A percentile compares a stretch with the other conserved stretches of the same genome.
These are phyloP conservation scores for Alaudala cheleensis DNA, from an alignment of 2,113 vertebrate species.

Conservation along the genomic window DNA sequence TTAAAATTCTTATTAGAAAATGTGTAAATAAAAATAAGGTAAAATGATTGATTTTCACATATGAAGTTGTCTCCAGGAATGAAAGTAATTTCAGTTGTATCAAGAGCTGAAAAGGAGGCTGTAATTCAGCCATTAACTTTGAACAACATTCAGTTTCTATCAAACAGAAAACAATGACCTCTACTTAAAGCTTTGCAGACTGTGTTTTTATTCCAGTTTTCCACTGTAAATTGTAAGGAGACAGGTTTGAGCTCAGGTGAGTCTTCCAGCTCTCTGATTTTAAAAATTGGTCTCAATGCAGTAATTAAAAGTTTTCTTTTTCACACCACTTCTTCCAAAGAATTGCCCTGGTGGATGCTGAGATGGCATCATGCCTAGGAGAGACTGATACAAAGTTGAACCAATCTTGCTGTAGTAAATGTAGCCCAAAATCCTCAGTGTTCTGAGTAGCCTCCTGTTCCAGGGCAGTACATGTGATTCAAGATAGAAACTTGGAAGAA, in stretches of 20 bases:
- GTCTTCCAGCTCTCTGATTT: not conserved
- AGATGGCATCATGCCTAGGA: fast-evolving
- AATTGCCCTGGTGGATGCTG: not conserved
- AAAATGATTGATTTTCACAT: not conserved
- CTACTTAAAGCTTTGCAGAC: not conserved
- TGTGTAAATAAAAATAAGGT: not conserved
- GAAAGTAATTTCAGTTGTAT: not conserved
- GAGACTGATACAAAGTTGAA: not conserved
- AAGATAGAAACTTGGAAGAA: not conserved
- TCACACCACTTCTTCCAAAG: not conserved
- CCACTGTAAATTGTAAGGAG: not conserved
- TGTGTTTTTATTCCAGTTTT: not conserved
- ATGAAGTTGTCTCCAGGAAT: not conserved
- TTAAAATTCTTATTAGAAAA: not conserved
- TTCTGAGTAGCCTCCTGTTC: not conserved
- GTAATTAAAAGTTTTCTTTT: not conserved
- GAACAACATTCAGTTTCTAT: not conserved
- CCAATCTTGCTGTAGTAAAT: not conserved
- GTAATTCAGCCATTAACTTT: not conserved
- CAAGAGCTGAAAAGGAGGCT: not conserved
- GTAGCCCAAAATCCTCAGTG: not conserved
- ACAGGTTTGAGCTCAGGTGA: not conserved
- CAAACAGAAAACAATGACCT: not conserved
- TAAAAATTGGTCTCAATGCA: not conserved
- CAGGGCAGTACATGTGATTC: not conserved